Evolutionary conservation across 2,797 vertebrate species (phyloP), one percentile per base, ranked within the genome.

Genomic region (Balearica regulorum): DNA sequence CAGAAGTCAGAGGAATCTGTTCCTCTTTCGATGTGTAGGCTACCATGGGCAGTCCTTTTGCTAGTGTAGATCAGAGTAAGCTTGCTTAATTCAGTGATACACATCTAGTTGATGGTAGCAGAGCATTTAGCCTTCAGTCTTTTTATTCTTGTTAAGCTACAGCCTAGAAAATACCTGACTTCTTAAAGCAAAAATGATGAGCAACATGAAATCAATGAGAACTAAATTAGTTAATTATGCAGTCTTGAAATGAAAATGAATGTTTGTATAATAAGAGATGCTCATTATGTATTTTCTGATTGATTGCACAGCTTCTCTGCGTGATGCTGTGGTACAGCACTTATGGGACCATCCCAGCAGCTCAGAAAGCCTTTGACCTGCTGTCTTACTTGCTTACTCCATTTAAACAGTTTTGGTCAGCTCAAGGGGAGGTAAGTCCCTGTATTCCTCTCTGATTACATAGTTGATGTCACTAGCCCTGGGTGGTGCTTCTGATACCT

Each of bases 301-400:
- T 96, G 96, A 97, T 96, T 96, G 96, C 90, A 62, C 95, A 99
- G 99, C 99, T 99, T 55, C 98, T 99, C 98, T 98, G 99, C 98
- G 93, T 98, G 95, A 98, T 99, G 97, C 98, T 99, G 95, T 98
- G 99, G 96, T 93, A 98, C 94, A 98, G 99, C 92, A 98, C 98
- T 97, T 99, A 98, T 0, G 98, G 98, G 94, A 98, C 98, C 31
- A 93, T 98, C 97, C 98, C 98, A 66, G 98, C 98, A 95, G 95
- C 98, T 91, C 99, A 99, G 97, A 99, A 99, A 95, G 98, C 98
- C 97, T 98, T 99, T 93, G 98, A 99, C 96, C 96, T 99, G 92
- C 93, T 99, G 29, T 97, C 98, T 76, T 98, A 97, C 75, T 87
- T 97, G 57, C 82, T 98, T 66, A 89, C 95, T 9, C 97, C 98